Base-by-base conservation (phyloP, 1,140 invertebrate species). In the Ectropis grisescens region DNA sequence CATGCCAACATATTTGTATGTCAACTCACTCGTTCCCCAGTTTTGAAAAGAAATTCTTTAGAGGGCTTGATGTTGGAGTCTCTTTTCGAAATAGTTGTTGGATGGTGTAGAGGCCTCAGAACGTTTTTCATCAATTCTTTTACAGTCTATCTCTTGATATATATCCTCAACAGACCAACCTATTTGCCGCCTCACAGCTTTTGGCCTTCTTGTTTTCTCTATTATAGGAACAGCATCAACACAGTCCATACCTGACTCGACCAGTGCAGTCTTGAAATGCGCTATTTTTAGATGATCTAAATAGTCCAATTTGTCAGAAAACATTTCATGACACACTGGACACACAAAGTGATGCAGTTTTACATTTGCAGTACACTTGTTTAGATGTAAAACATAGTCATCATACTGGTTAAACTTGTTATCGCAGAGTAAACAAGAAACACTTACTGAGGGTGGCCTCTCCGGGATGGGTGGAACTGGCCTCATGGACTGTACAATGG, bases 161-260 rank as follows among this genome's bases (percentile, higher is more conserved):
- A 81, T 78, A 46, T 81, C 74, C 50, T 79, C 76, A 52, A 75
- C 55, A 36, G 76, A 81, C 76, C 76, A 81, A 61, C 70, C 76
- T 33, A 81, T 81, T 49, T 79, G 72, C 4, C 75, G 58, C 4
- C 76, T 55, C 7, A 78, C 71, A 12, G 59, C 42, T 42, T 72
- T 79, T 2, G 69, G 71, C 41, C 58, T 67, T 12, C 68, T 67
- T 2, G 53, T 61, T 49, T 76, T 75, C 23, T 62, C 60, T 36
- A 75, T 54, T 19, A 64, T 64, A 22, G 75, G 68, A 24, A 59
- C 60, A 58, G 71, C 72, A 54, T 80, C 75, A 23, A 80, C 66
- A 52, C 70, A 75, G 39, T 80, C 75, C 13, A 58, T 46, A 1
- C 72, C 71, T 30, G 52, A 32, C 19, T 72, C 59, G 29, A 37